Conservation (phyloP, 1,140 invertebrate genomes). For the Bicyclus anynana region DNA sequence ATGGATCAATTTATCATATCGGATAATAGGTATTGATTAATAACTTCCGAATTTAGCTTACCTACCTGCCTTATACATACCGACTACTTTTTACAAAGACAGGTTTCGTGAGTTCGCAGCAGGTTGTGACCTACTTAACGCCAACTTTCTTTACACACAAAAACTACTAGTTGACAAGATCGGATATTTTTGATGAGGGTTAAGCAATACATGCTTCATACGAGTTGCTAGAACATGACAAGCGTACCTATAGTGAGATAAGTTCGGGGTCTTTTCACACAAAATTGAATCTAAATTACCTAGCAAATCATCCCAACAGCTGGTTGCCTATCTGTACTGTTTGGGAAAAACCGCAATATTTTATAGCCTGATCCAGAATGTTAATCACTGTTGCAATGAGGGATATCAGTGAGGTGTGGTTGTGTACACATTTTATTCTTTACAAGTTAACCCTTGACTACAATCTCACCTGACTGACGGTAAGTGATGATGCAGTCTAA, state of each 20-base stretch:
- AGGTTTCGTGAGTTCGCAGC: conserved; percentile 49
- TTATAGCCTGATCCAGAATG: too few relatives aligned
- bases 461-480: too few relatives aligned
- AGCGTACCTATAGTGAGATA: neutral
- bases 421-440: too few relatives aligned
- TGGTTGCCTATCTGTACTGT: too few relatives aligned
- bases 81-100: conserved; percentile 20
- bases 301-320: too few relatives aligned
- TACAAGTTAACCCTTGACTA: too few relatives aligned
- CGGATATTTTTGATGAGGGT: conserved; percentile 5
- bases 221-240: neutral
- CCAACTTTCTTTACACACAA: conserved; percentile 53
- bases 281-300: too few relatives aligned
- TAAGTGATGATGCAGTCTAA: too few relatives aligned
- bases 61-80: neutral
- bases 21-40: neutral
- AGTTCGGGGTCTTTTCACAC: neutral
- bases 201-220: conserved; percentile 1
- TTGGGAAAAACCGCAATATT: too few relatives aligned
- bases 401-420: too few relatives aligned
- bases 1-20: neutral
- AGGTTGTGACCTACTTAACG: conserved; percentile 56
- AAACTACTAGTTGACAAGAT: conserved; percentile 33
- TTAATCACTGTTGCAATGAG: too few relatives aligned
- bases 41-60: neutral